Evolutionary conservation across 2,888 invertebrate genomes (phyloP), one percentile per base, ranked within the genome.

Genomic region (Sphecodes monilicornis): DNA sequence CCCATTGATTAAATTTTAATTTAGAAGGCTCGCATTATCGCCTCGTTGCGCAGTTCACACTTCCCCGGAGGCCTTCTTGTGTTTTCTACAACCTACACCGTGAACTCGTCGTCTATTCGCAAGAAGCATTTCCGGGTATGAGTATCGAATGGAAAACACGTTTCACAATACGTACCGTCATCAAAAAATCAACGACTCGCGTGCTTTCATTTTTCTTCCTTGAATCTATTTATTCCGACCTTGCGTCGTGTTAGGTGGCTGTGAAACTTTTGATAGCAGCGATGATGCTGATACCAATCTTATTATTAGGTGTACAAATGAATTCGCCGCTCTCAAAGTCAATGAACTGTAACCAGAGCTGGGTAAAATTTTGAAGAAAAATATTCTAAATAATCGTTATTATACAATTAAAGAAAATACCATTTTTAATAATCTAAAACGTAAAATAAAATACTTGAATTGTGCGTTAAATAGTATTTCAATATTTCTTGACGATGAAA

Each of bases 81-180:
- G 43, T 13, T 43, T 11, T 32, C 32, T 43, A 18, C 46, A 32
- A 11, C 26, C 26, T 26, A 29, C 57, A 26, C 13, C n/a, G 57
- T 26, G 57, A 57, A 57, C 57, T 57, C 57, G 13, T 57, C 57
- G 13, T 11, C 36, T 54, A 18, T 13, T 57, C 50, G 46, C 41
- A 73, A 71, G 29, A 54, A 16, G 36, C 50, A 68, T 78, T 85
- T 86, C 78, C 85, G 78, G 76, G 50, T 80, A 57, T 6, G 13
- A 46, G 29, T 0, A 10, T 64, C 36, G n/a, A 74, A 50, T 41
- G 85, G 46, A 81, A 86, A 85, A 85, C 78, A 86, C 22, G 76
- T 86, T 86, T 78, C 46, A 72, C 76, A 80, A 76, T 50, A 11
- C 3, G 6, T 3, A 10, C 3, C 11, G 32, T 43, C 43, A 22